A percentile compares a stretch with the other conserved stretches of the same genome.
These are phyloP conservation scores for Drosophila malerkotliana DNA, from an alignment of 1,140 invertebrate genomes.

Conservation along the genomic window DNA sequence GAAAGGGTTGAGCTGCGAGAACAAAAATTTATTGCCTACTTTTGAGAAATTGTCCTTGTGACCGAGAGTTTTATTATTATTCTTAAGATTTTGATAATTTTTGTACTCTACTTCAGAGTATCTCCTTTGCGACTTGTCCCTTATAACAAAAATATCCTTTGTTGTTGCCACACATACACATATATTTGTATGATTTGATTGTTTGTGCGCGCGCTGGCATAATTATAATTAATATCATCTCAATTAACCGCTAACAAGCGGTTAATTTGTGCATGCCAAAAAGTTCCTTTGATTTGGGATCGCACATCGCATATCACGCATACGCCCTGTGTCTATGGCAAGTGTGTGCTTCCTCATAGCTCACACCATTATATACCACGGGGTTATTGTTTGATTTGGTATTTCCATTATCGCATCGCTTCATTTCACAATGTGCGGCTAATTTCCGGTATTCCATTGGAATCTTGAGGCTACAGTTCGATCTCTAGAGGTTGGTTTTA, in stretches of 20 bases:
- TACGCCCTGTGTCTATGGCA: constrained; percentile 31
- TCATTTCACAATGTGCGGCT: too few species aligned
- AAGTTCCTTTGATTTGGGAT: constrained; percentile 45
- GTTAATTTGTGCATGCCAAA: constrained; percentile 70
- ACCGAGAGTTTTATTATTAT: too few species aligned
- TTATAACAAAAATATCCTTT: neutral
- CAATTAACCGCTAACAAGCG: constrained; percentile 81
- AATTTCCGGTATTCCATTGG: neutral
- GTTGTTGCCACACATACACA: constrained; percentile 1
- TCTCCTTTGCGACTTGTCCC: neutral
- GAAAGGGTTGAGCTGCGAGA: neutral
- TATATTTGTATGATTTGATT: constrained; percentile 15
- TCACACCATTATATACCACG: neutral
- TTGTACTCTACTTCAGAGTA: neutral
- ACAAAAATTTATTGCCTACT: neutral
- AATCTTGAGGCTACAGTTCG: too few species aligned
- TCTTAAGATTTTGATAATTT: too few species aligned
- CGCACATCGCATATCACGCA: constrained; percentile 41
- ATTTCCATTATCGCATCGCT: constrained; percentile 26
- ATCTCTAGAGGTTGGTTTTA: too few species aligned
- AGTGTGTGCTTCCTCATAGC: neutral
- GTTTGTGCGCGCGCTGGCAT: constrained; percentile 37
- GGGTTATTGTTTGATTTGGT: neutral
- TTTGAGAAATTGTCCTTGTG: neutral
- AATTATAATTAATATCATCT: constrained; percentile 81